Conservation (phyloP, 2,888 invertebrate genomes). For the Anarsia innoxiella region DNA sequence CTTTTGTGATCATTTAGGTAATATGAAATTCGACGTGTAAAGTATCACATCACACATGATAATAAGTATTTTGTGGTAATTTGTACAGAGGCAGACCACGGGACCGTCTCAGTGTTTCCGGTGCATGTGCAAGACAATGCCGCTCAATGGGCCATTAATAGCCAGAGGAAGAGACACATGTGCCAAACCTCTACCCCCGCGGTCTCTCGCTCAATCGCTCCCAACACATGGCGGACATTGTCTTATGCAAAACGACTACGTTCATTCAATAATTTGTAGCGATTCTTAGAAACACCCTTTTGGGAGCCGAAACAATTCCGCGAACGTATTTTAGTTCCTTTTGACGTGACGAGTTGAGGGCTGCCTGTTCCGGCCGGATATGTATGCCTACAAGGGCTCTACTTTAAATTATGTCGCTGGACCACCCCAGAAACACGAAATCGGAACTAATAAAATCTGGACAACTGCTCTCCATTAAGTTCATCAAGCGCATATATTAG, state of each 20-base stretch:
- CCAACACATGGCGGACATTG: constrained; percentile 58
- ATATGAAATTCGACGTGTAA: no score
- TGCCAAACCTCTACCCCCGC: constrained; percentile 41
- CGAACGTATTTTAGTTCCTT: constrained; percentile 34
- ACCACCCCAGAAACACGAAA: background rate
- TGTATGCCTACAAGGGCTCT: background rate
- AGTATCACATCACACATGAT: background rate
- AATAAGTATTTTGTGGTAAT: constrained; percentile 62
- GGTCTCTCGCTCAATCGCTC: constrained; percentile 40
- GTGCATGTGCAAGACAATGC: constrained; percentile 71
- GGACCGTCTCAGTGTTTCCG: constrained; percentile 44
- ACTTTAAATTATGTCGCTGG: background rate
- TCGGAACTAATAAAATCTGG: no score
- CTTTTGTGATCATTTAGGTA: no score
- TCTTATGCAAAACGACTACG: constrained; percentile 64
- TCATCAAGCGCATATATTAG: no score
- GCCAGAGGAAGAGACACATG: constrained; percentile 69
- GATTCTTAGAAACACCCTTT: constrained; percentile 56
- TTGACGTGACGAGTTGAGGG: constrained; percentile 6
- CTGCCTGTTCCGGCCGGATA: constrained; percentile 6
- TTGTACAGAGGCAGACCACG: constrained; percentile 40
- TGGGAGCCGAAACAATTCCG: constrained; percentile 32
- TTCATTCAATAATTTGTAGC: constrained; percentile 53
- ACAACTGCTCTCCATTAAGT: no score
- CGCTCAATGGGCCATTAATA: constrained; percentile 69